phyloP scores from a whole-genome alignment of 2,113 vertebrate genomes.

The Cathartes aura region DNA sequence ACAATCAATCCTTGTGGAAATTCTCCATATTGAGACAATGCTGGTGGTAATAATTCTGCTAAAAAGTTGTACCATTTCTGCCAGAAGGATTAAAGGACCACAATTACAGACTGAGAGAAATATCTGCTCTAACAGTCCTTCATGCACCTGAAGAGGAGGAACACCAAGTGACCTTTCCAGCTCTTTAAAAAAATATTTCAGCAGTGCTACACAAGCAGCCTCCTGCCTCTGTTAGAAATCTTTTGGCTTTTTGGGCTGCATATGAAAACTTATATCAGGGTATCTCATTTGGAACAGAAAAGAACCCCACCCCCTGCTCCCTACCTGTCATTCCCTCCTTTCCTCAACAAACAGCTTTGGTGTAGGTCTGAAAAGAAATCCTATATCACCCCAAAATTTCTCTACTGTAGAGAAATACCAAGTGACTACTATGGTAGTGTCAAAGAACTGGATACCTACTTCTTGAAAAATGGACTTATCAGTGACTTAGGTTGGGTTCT shows the following conservation, averaged over 20 bases:
- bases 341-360: background rate
- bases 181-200: background rate
- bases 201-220: background rate
- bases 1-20: background rate
- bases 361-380: background rate
- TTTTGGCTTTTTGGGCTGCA: background rate
- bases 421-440: background rate
- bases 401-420: background rate
- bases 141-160: background rate
- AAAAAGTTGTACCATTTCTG: background rate
- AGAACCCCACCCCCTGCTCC: background rate
- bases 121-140: background rate
- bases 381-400: background rate
- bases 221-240: background rate
- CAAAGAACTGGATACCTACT: background rate
- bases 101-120: background rate
- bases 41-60: background rate
- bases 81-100: background rate
- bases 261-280: background rate
- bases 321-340: background rate
- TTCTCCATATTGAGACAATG: background rate
- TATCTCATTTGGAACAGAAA: background rate
- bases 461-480: background rate
- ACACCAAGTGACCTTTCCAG: background rate
- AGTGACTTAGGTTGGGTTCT: background rate